Evolutionary conservation across 2,888 invertebrate genomes (phyloP), one percentile per base, ranked within the genome.

Genomic region (Chaitophorus viminalis): DNA sequence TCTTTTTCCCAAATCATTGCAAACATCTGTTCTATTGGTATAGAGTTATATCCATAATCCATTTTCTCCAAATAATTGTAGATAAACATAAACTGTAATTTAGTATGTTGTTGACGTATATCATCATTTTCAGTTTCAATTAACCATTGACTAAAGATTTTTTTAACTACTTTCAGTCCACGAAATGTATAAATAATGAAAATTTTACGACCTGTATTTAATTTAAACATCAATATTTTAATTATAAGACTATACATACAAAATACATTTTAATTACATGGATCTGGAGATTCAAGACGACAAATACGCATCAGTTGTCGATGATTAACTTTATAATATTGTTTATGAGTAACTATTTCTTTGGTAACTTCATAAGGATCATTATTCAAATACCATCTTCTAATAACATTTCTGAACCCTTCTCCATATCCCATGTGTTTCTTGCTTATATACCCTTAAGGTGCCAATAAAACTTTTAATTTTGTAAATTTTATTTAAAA

Each of bases 331-430:
- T 74, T 65, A 8, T 18, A 1, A 68, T 54, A 77, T 0, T 5
- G 2, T 3, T 31, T 29, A 29, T 79, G 21, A 36, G 17, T 79
- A 9, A 87, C 29, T n/a, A 89, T 81, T 14, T 18, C 18, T 79
- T 81, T 18, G n/a, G 83, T 79, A 31, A 75, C 68, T 8, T 46
- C 25, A 25, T 88, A 33, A 1, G 87, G 74, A 70, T 81, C 83
- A 70, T 46, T 78, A 0, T 82, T 39, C 5, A 82, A 70, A 52
- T 89, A 89, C 89, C 89, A 89, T 9, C 75, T 76, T 2, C 11
- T 14, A 11, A 88, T 6, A n/a, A 77, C 46, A 0, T 33, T 82
- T 4, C 81, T 78, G 70, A 81, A 81, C 5, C 87, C 83, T 54
- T 31, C 72, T 25, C 86, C 82, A 31, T 72, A 87, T 25, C 88